A percentile compares a stretch with the other conserved stretches of the same genome.
Conservation (phyloP, 2,888 invertebrate species). For the Dermolepida albohirtum region DNA sequence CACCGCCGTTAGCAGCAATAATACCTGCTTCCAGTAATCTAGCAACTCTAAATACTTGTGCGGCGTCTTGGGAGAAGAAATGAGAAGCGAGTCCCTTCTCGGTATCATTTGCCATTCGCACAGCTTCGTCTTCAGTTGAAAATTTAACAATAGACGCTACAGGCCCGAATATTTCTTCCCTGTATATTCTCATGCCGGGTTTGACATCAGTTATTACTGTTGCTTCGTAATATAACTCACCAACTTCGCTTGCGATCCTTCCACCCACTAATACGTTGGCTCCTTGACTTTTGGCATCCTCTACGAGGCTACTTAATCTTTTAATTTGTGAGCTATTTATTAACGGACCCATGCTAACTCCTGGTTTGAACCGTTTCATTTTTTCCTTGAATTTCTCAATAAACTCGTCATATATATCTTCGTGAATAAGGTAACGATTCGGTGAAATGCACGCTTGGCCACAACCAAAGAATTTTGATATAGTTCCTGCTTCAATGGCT, state of each 20-base stretch:
- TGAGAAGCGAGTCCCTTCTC: conserved; percentile 81
- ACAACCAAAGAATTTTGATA: conserved; percentile 93
- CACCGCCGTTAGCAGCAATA: no score
- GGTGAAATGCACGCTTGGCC: conserved; percentile 98
- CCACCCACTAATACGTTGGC: conserved; percentile 86
- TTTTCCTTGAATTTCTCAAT: conserved; percentile 75
- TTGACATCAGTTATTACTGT: conserved; percentile 87
- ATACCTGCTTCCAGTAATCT: no score
- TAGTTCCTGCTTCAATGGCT: conserved; percentile 88
- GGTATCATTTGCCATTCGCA: conserved; percentile 85
- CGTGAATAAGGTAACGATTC: conserved; percentile 74
- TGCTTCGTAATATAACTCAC: conserved; percentile 87
- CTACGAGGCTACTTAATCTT: conserved; percentile 83
- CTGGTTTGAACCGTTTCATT: conserved; percentile 77
- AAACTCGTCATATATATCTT: conserved; percentile 83
- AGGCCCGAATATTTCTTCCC: conserved; percentile 97
- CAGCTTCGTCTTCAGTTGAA: conserved; percentile 86
- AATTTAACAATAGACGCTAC: conserved; percentile 89
- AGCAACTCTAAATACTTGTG: no score
- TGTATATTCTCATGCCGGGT: conserved; percentile 81
- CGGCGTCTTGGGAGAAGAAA: no score
- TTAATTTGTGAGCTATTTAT: conserved; percentile 87
- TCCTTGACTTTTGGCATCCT: conserved; percentile 88
- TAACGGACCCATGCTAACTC: conserved; percentile 89
- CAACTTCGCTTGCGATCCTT: conserved; percentile 72